phyloP scores from a whole-genome alignment of 1,140 invertebrate genomes.

The Aricia agestis region DNA sequence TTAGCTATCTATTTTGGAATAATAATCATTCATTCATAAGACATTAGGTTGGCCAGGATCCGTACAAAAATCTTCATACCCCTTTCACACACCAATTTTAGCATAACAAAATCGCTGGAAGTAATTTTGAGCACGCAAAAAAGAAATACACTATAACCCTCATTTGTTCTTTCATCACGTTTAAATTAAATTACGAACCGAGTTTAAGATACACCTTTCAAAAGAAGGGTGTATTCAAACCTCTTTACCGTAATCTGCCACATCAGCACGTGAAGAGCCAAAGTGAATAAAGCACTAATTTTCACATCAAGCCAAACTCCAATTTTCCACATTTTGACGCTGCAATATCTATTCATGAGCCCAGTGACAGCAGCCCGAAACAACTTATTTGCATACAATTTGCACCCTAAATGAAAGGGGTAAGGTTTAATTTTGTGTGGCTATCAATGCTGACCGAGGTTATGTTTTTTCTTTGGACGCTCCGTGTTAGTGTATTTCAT shows the following conservation, averaged over 20 bases:
- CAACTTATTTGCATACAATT: constrained; percentile 19
- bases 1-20: too few species aligned
- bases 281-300: constrained; percentile 43
- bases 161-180: too few species aligned
- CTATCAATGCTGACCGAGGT: constrained; percentile 9
- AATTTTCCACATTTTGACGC: constrained; percentile 54
- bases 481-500: constrained; percentile 19
- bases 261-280: constrained; percentile 17
- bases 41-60: too few species aligned
- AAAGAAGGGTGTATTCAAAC: background rate
- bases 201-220: background rate
- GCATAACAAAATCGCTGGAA: too few species aligned
- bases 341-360: constrained; percentile 62
- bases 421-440: constrained; percentile 24
- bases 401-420: constrained; percentile 9
- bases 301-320: constrained; percentile 38
- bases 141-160: too few species aligned
- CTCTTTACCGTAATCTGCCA: background rate
- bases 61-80: too few species aligned
- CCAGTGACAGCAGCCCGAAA: constrained; percentile 35
- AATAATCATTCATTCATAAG: too few species aligned
- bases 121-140: too few species aligned
- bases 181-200: background rate
- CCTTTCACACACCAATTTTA: too few species aligned
- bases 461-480: constrained; percentile 17